Percentiles rank a stretch among this genome's conserved stretches.
These are phyloP conservation scores for Entomobrya proxima DNA, from an alignment of 2,888 invertebrate genomes.

Conservation along the genomic window DNA sequence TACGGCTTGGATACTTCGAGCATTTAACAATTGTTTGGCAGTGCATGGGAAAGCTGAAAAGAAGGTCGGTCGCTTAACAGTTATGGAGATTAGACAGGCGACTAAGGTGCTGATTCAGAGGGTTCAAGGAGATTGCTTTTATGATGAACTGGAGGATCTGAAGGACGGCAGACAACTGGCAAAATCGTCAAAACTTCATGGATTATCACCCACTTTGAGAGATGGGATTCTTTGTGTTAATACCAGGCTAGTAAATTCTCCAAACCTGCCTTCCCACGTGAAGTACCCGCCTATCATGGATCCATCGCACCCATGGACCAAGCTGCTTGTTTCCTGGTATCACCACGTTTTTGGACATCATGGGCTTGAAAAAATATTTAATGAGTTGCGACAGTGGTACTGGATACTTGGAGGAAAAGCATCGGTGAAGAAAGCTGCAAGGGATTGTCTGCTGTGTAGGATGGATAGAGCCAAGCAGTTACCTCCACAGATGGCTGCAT, in stretches of 20 bases:
- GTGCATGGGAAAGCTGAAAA: not conserved
- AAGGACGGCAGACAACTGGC: not conserved
- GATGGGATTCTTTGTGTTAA: not conserved
- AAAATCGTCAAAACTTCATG: not conserved
- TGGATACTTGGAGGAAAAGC: not conserved
- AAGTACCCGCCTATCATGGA: not conserved
- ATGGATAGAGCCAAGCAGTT: not conserved
- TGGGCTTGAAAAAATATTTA: not conserved
- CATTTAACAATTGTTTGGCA: not conserved
- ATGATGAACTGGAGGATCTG: not conserved
- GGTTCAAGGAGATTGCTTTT: not conserved
- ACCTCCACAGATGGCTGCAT: slow-evolving; percentile 7
- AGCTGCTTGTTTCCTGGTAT: not conserved
- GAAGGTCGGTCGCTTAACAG: not conserved
- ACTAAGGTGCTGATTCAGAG: not conserved
- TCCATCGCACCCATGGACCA: no score
- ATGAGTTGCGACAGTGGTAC: slow-evolving; percentile 13
- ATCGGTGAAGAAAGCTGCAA: not conserved
- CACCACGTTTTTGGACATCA: not conserved
- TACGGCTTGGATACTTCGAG: not conserved
- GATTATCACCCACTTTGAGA: not conserved
- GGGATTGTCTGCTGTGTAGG: not conserved
- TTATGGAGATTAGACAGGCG: not conserved
- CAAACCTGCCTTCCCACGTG: not conserved
- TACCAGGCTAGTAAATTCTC: no score